These are phyloP conservation scores for Drosophila cracens DNA, from an alignment of 2,888 invertebrate genomes.

Conservation along the genomic window DNA sequence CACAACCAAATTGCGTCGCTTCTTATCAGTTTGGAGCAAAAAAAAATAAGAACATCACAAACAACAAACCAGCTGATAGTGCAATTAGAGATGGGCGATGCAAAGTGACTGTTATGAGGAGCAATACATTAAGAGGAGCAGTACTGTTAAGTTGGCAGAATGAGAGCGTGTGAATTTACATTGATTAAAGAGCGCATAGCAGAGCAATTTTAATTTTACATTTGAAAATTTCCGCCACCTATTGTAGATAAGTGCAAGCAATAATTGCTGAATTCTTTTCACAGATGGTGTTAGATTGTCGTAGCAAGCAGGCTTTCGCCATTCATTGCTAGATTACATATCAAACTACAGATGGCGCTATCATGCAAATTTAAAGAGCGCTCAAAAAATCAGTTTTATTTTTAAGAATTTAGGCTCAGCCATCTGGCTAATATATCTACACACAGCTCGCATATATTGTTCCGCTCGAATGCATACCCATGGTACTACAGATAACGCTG, in stretches of 20 bases:
- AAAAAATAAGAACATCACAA: slow-evolving; percentile 27
- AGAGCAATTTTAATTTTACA: neutral
- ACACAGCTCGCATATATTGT: slow-evolving; percentile 12
- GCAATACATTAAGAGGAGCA: neutral
- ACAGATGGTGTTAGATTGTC: neutral
- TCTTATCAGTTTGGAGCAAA: slow-evolving; percentile 62
- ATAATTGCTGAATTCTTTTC: neutral
- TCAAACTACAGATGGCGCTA: slow-evolving; percentile 27
- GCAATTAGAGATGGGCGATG: slow-evolving; percentile 31
- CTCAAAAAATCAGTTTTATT: neutral
- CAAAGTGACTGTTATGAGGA: neutral
- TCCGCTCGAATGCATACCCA: slow-evolving; percentile 31
- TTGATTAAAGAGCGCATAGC: neutral
- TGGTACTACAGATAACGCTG: slow-evolving; percentile 23
- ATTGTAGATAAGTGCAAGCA: neutral
- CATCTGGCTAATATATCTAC: slow-evolving; percentile 9
- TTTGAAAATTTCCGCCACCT: neutral
- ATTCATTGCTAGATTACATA: rapidly evolving
- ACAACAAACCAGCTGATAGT: slow-evolving; percentile 49
- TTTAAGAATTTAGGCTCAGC: neutral
- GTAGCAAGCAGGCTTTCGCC: neutral
- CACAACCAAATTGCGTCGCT: slow-evolving; percentile 64
- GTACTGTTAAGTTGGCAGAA: neutral
- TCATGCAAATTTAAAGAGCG: neutral
- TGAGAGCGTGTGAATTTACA: neutral